Percentiles rank a stretch among this genome's conserved stretches.
phyloP scores from a whole-genome alignment of 2,113 vertebrate genomes.

The Alces alces region DNA sequence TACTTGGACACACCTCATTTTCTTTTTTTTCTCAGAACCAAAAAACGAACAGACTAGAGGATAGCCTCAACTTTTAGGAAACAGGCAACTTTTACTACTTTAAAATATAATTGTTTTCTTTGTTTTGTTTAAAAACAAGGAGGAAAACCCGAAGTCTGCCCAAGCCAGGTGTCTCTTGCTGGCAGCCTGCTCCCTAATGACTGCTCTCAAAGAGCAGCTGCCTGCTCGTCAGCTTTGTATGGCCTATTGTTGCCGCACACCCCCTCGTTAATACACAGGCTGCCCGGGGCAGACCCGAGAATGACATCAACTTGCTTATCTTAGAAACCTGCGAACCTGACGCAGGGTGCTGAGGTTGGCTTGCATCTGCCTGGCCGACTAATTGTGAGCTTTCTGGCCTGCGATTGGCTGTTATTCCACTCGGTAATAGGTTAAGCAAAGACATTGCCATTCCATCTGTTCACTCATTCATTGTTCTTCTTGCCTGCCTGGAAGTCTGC shows the following conservation, averaged over 20 bases:
- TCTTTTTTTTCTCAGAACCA: constrained; percentile 65
- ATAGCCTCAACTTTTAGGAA: constrained; percentile 67
- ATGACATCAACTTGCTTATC: constrained; percentile 92
- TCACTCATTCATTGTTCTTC: constrained; percentile 93
- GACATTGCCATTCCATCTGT: constrained; percentile 97
- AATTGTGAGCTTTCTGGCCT: constrained; percentile 84
- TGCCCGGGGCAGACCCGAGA: constrained; percentile 89
- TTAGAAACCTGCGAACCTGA: constrained; percentile 88
- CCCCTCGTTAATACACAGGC: constrained; percentile 94
- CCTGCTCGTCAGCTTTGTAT: constrained; percentile 93
- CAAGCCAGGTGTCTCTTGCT: constrained; percentile 96
- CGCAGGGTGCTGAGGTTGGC: constrained; percentile 82
- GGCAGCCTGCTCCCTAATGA: constrained; percentile 91
- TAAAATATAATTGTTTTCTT: constrained; percentile 82
- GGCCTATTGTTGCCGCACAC: constrained; percentile 91
- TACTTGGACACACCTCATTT: constrained; percentile 63
- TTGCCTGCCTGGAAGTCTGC: constrained; percentile 84
- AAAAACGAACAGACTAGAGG: constrained; percentile 50
- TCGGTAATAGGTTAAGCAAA: constrained; percentile 89
- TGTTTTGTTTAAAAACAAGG: constrained; percentile 82
- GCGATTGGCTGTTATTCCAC: constrained; percentile 86
- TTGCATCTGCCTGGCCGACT: constrained; percentile 87
- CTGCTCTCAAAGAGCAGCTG: constrained; percentile 94
- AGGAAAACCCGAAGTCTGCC: constrained; percentile 85
- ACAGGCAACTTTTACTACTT: constrained; percentile 79